Percentiles rank a stretch among this genome's conserved stretches.
These are phyloP conservation scores for Andrena bicolor DNA, from an alignment of 2,888 invertebrate species.

Conservation along the genomic window DNA sequence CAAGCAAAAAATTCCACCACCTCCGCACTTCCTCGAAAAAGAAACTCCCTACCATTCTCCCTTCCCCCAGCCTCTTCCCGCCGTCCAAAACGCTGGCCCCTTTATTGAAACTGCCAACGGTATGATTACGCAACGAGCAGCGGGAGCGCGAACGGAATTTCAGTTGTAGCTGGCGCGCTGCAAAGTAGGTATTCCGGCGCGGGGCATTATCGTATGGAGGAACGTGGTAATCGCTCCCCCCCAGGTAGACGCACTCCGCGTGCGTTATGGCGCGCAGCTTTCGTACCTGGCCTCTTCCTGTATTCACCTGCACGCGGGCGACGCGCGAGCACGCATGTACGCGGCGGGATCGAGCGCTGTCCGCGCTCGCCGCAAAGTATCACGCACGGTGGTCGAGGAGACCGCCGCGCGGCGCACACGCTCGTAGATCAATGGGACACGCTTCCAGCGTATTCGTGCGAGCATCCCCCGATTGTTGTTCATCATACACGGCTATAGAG, in stretches of 20 bases:
- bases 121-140: constrained; percentile 17
- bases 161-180: constrained; percentile 23
- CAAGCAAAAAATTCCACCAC: neutral
- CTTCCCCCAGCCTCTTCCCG: too few species aligned
- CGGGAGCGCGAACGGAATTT: constrained; percentile 35
- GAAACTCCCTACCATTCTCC: too few species aligned
- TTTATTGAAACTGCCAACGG: constrained; percentile 13
- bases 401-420: constrained; percentile 47
- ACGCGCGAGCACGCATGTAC: constrained; percentile 13
- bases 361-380: constrained; percentile 23
- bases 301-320: constrained; percentile 59
- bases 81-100: neutral
- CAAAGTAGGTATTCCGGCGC: constrained; percentile 52
- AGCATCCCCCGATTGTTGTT: constrained; percentile 70
- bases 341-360: constrained; percentile 13
- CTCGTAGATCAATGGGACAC: constrained; percentile 76
- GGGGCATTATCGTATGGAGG: constrained; percentile 40
- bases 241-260: constrained; percentile 47
- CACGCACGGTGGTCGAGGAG: constrained; percentile 58
- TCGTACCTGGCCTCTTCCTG: constrained; percentile 48
- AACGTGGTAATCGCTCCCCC: constrained; percentile 50
- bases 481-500: constrained; percentile 61
- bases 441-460: constrained; percentile 71
- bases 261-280: constrained; percentile 43
- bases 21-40: too few species aligned